Conservation (phyloP, 2,888 invertebrate species). For the Chydorus sphaericus region DNA sequence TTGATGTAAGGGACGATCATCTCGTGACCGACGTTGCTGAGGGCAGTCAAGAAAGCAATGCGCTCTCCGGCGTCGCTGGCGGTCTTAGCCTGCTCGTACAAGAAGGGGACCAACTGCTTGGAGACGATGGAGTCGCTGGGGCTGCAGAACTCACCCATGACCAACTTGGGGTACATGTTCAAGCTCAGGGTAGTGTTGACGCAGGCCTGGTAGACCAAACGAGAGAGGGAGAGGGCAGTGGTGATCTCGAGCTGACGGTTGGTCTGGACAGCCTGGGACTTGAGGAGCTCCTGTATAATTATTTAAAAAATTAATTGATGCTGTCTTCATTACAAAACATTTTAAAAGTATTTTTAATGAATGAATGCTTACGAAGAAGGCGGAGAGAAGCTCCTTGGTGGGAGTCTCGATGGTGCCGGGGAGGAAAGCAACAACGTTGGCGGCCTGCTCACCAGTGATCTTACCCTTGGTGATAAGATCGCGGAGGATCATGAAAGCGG, state of each 20-base stretch:
- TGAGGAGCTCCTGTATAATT: conserved; percentile 20
- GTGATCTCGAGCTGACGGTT: conserved; percentile 21
- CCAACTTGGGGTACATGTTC: conserved; percentile 21
- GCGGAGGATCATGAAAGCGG: conserved; percentile 26
- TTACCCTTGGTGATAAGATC: conserved; percentile 23
- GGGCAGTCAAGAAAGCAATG: conserved; percentile 24
- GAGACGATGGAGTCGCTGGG: conserved; percentile 17
- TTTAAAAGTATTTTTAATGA: not conserved
- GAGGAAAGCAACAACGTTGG: conserved; percentile 23
- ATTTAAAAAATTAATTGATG: not conserved
- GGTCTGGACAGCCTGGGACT: conserved; percentile 20
- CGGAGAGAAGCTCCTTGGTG: conserved; percentile 25
- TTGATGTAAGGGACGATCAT: conserved; percentile 23
- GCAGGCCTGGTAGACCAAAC: conserved; percentile 26
- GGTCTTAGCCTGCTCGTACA: conserved; percentile 17
- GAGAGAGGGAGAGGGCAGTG: conserved; percentile 24
- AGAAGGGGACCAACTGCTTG: conserved; percentile 20
- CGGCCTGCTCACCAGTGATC: conserved; percentile 22
- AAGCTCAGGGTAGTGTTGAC: conserved; percentile 20
- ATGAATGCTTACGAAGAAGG: conserved; percentile 23
- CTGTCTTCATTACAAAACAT: not conserved
- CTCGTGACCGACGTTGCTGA: conserved; percentile 27
- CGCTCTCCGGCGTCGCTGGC: conserved; percentile 16
- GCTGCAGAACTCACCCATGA: conserved; percentile 22
- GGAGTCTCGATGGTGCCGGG: conserved; percentile 26